Evolutionary conservation across 1,140 invertebrate genomes (phyloP).

Genomic region (Drusus annulatus): DNA sequence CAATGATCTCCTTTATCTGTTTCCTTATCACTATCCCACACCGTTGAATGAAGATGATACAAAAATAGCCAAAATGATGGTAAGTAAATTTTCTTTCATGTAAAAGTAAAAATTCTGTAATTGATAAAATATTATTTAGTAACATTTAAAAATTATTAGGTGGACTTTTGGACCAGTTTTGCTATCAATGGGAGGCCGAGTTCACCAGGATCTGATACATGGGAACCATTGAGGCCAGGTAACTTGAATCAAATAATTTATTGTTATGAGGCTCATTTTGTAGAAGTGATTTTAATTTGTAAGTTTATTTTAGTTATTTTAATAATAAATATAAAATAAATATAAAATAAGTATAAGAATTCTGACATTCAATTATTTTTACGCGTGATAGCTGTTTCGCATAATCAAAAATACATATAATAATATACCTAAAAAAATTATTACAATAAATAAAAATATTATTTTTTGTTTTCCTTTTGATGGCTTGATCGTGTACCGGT

Average conservation of each 20-base stretch:
- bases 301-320: too few relatives aligned
- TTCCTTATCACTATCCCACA: conserved; percentile 58
- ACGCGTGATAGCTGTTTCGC: too few relatives aligned
- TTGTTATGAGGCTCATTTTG: too few relatives aligned
- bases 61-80: conserved; percentile 64
- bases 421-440: too few relatives aligned
- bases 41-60: conserved; percentile 61
- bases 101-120: too few relatives aligned
- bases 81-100: not conserved
- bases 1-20: conserved; percentile 65
- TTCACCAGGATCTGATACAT: not conserved
- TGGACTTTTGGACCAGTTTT: conserved; percentile 65
- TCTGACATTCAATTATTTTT: too few relatives aligned
- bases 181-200: conserved; percentile 61
- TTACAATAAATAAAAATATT: too few relatives aligned
- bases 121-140: not conserved
- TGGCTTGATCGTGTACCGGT: not conserved
- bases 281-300: too few relatives aligned
- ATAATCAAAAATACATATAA: too few relatives aligned
- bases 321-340: too few relatives aligned
- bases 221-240: not conserved
- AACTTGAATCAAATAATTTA: too few relatives aligned
- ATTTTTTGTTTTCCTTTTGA: not conserved
- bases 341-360: too few relatives aligned
- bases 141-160: conserved; percentile 9